These are phyloP conservation scores for Poecile atricapillus DNA, from an alignment of 2,113 vertebrate genomes.

Conservation along the genomic window DNA sequence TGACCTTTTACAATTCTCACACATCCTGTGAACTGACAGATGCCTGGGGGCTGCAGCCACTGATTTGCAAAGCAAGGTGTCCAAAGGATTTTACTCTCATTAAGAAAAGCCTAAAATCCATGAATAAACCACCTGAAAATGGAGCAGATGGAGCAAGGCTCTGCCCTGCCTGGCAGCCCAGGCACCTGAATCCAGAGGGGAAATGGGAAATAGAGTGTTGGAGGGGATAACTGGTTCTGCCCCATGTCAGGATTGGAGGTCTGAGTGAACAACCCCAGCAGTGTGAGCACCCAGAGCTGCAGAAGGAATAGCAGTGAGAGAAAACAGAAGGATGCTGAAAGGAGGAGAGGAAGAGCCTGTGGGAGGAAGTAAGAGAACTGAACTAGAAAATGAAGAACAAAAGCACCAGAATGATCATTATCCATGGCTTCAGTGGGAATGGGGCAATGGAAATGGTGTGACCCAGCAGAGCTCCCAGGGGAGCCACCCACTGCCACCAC, in stretches of 20 bases:
- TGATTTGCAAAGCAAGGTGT: constrained; percentile 51
- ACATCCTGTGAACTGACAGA: constrained; percentile 17
- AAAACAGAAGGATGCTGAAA: not conserved
- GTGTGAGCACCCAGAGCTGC: fast-evolving
- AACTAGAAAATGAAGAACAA: not conserved
- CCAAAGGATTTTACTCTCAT: constrained; percentile 27
- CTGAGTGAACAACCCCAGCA: not conserved
- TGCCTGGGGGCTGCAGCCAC: constrained; percentile 1
- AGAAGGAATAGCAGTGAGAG: not conserved
- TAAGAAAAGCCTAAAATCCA: not conserved
- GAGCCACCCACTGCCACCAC: not conserved
- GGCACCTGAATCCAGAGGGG: not conserved
- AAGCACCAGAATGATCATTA: not conserved
- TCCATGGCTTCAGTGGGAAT: not conserved
- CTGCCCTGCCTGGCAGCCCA: not conserved
- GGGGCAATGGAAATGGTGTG: fast-evolving
- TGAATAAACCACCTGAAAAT: not conserved
- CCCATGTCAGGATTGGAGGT: fast-evolving
- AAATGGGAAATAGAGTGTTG: not conserved
- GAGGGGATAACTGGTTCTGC: not conserved
- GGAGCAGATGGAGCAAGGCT: not conserved
- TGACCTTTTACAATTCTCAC: constrained; percentile 60
- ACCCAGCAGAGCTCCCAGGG: not conserved
- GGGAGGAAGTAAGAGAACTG: not conserved
- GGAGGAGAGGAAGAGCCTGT: not conserved